These are phyloP conservation scores for Lochmaea crataegi DNA, from an alignment of 2,888 invertebrate genomes.

Conservation along the genomic window DNA sequence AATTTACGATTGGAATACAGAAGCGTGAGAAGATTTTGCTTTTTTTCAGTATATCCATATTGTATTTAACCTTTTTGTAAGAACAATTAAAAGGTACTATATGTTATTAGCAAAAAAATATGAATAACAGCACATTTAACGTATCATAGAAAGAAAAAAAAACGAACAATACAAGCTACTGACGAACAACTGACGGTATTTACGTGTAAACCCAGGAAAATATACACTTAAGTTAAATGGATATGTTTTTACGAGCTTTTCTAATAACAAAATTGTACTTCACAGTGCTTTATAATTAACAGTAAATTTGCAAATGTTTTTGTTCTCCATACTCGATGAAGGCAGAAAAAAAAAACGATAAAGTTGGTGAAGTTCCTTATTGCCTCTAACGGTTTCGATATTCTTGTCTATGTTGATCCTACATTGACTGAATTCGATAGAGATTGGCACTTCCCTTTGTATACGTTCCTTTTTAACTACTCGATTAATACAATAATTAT, in stretches of 20 bases:
- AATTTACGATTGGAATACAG: no score
- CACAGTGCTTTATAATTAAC: constrained; percentile 24
- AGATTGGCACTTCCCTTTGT: not conserved
- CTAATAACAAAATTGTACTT: constrained; percentile 3
- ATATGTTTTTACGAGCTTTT: constrained; percentile 1
- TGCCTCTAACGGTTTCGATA: constrained; percentile 18
- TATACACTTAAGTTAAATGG: not conserved
- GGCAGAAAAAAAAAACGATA: not conserved
- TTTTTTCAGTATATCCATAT: no score
- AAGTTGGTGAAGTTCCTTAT: constrained; percentile 18
- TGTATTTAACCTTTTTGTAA: no score
- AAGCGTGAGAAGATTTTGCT: no score
- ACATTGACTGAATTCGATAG: constrained; percentile 3
- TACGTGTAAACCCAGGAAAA: constrained; percentile 6
- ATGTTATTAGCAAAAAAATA: no score
- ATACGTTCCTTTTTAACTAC: not conserved
- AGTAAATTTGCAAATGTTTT: constrained; percentile 31
- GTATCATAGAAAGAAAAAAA: no score
- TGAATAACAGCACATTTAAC: no score
- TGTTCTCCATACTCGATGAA: constrained; percentile 12
- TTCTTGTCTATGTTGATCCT: constrained; percentile 14
- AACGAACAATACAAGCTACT: no score
- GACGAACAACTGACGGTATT: no score
- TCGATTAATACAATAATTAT: no score
- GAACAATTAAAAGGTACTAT: no score